Evolutionary conservation across 2,888 invertebrate species (phyloP).

Genomic region (Tryphoninae sp.): DNA sequence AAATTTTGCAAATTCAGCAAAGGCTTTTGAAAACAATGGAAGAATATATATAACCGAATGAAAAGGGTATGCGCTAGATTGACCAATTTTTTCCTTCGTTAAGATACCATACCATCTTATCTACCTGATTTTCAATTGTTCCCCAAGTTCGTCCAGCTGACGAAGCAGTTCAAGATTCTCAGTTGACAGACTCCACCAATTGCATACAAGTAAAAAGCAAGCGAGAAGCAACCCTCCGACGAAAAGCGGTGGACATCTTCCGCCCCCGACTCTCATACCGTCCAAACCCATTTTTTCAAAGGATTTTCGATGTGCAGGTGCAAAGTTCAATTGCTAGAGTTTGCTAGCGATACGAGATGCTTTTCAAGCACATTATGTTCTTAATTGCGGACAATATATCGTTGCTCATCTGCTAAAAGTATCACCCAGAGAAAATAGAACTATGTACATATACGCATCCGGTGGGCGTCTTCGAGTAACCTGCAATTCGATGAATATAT

Average conservation of each 20-base stretch:
- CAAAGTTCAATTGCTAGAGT: background rate
- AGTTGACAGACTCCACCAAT: conserved; percentile 79
- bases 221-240: conserved; percentile 77
- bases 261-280: conserved; percentile 79
- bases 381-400: background rate
- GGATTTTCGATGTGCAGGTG: background rate
- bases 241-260: conserved; percentile 79
- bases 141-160: conserved; percentile 78
- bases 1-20: too few species aligned
- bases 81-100: too few species aligned
- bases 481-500: conserved; percentile 10
- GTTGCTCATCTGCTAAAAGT: background rate
- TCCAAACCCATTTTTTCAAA: conserved; percentile 75
- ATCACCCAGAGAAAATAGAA: too few species aligned
- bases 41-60: too few species aligned
- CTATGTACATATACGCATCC: conserved; percentile 25
- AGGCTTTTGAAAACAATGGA: too few species aligned
- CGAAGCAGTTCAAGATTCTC: conserved; percentile 78
- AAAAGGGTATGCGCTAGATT: too few species aligned
- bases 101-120: background rate
- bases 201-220: conserved; percentile 78
- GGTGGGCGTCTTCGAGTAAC: conserved; percentile 29
- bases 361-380: background rate
- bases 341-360: background rate
- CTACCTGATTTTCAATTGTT: conserved; percentile 79